Conservation (phyloP, 1,140 invertebrate species). For the Philopotamus ludificatus region DNA sequence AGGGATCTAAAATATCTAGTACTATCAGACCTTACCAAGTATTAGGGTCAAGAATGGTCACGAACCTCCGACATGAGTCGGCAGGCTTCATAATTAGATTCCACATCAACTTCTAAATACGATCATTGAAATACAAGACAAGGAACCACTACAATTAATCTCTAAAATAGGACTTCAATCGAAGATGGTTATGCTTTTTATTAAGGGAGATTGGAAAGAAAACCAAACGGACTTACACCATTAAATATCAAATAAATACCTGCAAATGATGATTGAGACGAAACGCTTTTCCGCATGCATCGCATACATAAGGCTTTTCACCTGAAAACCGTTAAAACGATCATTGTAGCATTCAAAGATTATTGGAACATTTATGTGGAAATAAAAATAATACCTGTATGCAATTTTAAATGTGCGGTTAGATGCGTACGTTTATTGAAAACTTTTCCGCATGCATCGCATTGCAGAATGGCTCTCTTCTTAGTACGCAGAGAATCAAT, state of each 20-base stretch:
- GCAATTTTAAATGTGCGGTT: slow-evolving; percentile 7
- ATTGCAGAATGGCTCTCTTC: slow-evolving; percentile 25
- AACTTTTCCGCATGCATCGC: slow-evolving; percentile 31
- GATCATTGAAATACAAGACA: too few relatives aligned
- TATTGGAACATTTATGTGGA: not conserved
- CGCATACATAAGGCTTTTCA: slow-evolving; percentile 21
- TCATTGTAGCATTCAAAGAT: not conserved
- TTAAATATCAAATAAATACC: slow-evolving; percentile 1
- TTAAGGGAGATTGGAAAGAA: not conserved
- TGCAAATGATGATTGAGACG: slow-evolving; percentile 20
- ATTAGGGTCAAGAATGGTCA: too few relatives aligned
- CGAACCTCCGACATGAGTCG: too few relatives aligned
- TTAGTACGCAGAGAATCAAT: too few relatives aligned
- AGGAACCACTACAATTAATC: too few relatives aligned
- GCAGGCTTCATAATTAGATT: too few relatives aligned
- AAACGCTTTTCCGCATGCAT: slow-evolving; percentile 22
- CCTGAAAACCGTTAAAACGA: slow-evolving; percentile 6
- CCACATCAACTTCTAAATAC: too few relatives aligned
- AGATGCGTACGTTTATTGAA: slow-evolving; percentile 25
- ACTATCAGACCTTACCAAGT: too few relatives aligned
- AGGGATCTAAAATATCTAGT: too few relatives aligned
- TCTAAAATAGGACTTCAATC: too few relatives aligned
- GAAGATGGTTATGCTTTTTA: too few relatives aligned
- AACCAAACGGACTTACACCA: not conserved
- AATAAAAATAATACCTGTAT: slow-evolving; percentile 18